These are phyloP conservation scores for Aselliscus stoliczkanus DNA, from an alignment of 2,797 vertebrate species.

Conservation along the genomic window DNA sequence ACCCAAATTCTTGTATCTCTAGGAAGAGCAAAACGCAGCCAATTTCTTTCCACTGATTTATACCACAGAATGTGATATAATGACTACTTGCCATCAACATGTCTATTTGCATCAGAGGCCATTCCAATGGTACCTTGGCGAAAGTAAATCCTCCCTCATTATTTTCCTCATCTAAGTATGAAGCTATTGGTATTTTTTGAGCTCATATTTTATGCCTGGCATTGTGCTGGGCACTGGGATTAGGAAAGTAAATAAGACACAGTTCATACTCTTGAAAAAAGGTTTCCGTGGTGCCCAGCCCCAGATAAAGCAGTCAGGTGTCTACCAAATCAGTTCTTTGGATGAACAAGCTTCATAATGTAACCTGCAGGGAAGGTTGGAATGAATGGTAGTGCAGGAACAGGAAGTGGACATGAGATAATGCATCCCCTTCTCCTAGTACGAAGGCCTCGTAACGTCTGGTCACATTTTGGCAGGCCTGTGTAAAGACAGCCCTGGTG, in stretches of 20 bases:
- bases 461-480: background rate
- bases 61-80: background rate
- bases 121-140: constrained; percentile 21
- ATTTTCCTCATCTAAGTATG: constrained; percentile 32
- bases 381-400: background rate
- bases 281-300: background rate
- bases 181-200: background rate
- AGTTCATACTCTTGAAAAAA: background rate
- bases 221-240: background rate
- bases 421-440: too few species aligned
- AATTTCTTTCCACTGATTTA: constrained; percentile 58
- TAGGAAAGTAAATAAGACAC: background rate
- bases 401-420: background rate
- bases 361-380: background rate
- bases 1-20: constrained; percentile 63
- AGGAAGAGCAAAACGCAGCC: constrained; percentile 64
- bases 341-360: background rate
- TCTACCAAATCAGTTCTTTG: background rate
- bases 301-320: background rate
- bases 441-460: background rate
- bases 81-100: background rate
- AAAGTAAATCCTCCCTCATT: background rate
- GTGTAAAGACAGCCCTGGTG: background rate
- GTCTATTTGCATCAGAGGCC: background rate
- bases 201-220: background rate